Conservation (phyloP, 53 echinoderm and acorn worm species). For the Mesocentrotus franciscanus region DNA sequence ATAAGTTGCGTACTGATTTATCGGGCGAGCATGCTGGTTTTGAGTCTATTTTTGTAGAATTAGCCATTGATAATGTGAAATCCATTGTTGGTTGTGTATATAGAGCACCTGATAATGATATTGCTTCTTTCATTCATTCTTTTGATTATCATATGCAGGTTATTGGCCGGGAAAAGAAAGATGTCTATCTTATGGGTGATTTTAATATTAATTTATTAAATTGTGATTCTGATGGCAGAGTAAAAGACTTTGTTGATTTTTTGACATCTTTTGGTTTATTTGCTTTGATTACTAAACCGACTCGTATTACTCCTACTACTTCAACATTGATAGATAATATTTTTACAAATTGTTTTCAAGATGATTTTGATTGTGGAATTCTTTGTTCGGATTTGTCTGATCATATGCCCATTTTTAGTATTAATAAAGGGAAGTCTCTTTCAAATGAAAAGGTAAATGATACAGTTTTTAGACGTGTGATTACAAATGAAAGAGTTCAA, state of each 20-base stretch:
- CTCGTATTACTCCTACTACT: neutral
- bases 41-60: neutral
- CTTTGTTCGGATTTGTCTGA: neutral
- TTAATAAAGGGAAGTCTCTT: neutral
- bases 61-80: neutral
- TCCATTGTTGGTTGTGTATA: constrained; percentile 44
- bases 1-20: neutral
- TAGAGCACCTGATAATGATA: constrained; percentile 6
- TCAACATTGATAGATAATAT: constrained; percentile 36
- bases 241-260: constrained; percentile 38
- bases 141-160: constrained; percentile 17
- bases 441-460: neutral
- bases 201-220: constrained; percentile 20
- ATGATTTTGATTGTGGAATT: neutral
- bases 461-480: neutral
- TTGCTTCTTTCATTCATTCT: neutral
- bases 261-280: constrained; percentile 35
- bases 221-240: constrained; percentile 25
- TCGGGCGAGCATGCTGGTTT: neutral
- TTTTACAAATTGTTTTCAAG: neutral
- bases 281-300: constrained; percentile 3
- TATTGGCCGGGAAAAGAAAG: neutral
- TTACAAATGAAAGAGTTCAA: neutral
- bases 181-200: constrained; percentile 33
- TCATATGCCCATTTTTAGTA: constrained; percentile 3